phyloP scores from a whole-genome alignment of 2,113 vertebrate genomes.

The Poecilia latipinna region DNA sequence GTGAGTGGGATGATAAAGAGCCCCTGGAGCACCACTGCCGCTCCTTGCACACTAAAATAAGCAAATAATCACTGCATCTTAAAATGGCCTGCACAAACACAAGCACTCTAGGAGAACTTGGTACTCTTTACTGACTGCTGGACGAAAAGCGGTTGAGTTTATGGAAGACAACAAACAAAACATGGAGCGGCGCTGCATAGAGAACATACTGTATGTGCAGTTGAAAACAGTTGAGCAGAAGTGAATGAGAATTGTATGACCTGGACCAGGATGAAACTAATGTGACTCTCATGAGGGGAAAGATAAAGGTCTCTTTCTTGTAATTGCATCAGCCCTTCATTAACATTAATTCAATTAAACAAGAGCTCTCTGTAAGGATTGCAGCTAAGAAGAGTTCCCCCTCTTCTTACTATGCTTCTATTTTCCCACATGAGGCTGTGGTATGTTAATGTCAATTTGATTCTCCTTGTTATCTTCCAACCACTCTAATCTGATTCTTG shows the following conservation, averaged over 20 bases:
- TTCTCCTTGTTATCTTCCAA: slow-evolving; percentile 53
- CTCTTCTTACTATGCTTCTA: not conserved
- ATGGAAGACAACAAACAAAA: not conserved
- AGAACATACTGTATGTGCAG: slow-evolving; percentile 3
- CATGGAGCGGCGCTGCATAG: not conserved
- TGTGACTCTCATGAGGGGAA: slow-evolving; percentile 35
- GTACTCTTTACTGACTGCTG: slow-evolving; percentile 6
- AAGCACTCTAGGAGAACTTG: not conserved
- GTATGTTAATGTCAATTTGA: slow-evolving; percentile 55
- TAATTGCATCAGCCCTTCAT: slow-evolving; percentile 71
- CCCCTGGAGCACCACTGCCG: not conserved
- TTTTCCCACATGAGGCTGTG: slow-evolving; percentile 42
- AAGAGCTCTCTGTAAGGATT: slow-evolving; percentile 28
- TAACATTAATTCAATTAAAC: slow-evolving; percentile 70
- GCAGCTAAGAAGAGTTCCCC: slow-evolving; percentile 6
- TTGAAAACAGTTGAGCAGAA: slow-evolving; percentile 18
- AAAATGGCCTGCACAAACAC: slow-evolving; percentile 16
- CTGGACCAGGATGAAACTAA: slow-evolving; percentile 12
- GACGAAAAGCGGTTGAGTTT: not conserved
- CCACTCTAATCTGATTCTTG: slow-evolving; percentile 56
- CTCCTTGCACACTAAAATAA: slow-evolving; percentile 25
- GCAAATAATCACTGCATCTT: slow-evolving; percentile 48
- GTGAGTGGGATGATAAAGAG: slow-evolving; percentile 63
- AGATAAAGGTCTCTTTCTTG: slow-evolving; percentile 55
- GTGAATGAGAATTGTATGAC: slow-evolving; percentile 25